These are phyloP conservation scores for Drosophila koepferae DNA, from an alignment of 2,888 invertebrate genomes.

Conservation along the genomic window DNA sequence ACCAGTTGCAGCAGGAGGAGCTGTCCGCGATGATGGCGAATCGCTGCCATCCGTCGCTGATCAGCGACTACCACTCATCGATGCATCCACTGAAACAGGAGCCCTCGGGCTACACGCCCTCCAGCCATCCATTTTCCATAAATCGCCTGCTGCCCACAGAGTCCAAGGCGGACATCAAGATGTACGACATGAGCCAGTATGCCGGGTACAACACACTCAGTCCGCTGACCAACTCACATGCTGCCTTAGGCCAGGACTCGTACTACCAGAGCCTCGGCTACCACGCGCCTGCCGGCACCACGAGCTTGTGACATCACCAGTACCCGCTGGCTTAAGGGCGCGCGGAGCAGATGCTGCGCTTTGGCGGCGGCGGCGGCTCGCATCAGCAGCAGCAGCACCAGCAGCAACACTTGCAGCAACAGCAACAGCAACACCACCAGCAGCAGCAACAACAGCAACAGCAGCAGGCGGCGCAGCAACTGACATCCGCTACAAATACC, in stretches of 20 bases:
- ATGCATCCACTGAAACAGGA: constrained; percentile 92
- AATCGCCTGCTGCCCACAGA: constrained; percentile 95
- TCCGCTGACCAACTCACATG: constrained; percentile 88
- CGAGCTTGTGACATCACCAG: constrained; percentile 94
- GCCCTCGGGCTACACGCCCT: constrained; percentile 91
- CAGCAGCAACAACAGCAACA: constrained; percentile 49
- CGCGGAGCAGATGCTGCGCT: constrained; percentile 84
- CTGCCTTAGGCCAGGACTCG: constrained; percentile 89
- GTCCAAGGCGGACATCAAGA: constrained; percentile 95
- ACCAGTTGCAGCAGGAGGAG: constrained; percentile 87
- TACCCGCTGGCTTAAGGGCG: constrained; percentile 93
- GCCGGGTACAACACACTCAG: constrained; percentile 88
- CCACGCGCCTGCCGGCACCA: constrained; percentile 89
- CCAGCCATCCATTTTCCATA: constrained; percentile 97
- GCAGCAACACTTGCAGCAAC: constrained; percentile 64
- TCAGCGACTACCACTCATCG: constrained; percentile 87
- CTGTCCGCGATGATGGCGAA: constrained; percentile 89
- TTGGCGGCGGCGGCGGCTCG: constrained; percentile 48
- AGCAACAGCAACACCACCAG: constrained; percentile 61
- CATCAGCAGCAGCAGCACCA: constrained; percentile 62
- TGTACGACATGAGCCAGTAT: constrained; percentile 93
- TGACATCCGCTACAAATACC: constrained; percentile 72
- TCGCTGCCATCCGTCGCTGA: constrained; percentile 88
- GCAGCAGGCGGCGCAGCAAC: constrained; percentile 73
- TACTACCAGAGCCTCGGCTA: constrained; percentile 94